Base-by-base conservation (phyloP, 2,797 vertebrate species). In the Carapus acus region DNA sequence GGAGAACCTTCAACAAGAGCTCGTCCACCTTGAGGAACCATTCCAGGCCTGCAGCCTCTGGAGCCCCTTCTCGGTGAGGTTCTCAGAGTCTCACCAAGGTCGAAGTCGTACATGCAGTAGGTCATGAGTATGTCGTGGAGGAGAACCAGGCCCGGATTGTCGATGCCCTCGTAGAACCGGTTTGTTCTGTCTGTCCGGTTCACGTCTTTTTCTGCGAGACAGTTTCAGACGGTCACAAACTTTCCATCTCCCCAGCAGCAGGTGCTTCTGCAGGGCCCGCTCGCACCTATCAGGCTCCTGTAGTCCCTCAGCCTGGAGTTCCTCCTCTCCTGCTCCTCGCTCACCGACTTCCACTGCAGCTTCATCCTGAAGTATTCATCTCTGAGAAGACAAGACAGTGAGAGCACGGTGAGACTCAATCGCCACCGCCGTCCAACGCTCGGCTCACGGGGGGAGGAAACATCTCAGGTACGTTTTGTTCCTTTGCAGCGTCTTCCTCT, bases 291-390 rank as follows among this genome's bases (percentile, higher is more conserved):
- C 65, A 98, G 90, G 77, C 92, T 97, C 71, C 88, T 86, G 73
- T 93, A 95, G 75, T 98, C 96, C 77, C 94, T 88, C 65, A 98
- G 80, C 54, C 90, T 88, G 43, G 91, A 93, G 85, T 98, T 98
- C 65, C 94, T 91, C 64, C 88, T 93, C 81, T 98, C 94, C 72
- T 96, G 96, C 50, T 97, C 94, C 69, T 94, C 91, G 0, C 93
- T 97, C 45, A 98, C 86, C 1, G 94, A 97, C 49, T 98, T 97
- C 95, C 95, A 97, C 80, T 98, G 95, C 24, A 97, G 88, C 78
- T 97, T 98, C 96, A 98, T 98, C 77, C 90, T 88, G 85, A 98
- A 98, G 86, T 97, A 97, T 46, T 98, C 95, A 12, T 98, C 94
- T 11, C 95, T 98, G 52, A 12, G 31, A 33, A 24, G 3, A 83